A percentile compares a stretch with the other conserved stretches of the same genome.
Conservation (phyloP, 2,113 vertebrate genomes). For the Shinisaurus crocodilurus region DNA sequence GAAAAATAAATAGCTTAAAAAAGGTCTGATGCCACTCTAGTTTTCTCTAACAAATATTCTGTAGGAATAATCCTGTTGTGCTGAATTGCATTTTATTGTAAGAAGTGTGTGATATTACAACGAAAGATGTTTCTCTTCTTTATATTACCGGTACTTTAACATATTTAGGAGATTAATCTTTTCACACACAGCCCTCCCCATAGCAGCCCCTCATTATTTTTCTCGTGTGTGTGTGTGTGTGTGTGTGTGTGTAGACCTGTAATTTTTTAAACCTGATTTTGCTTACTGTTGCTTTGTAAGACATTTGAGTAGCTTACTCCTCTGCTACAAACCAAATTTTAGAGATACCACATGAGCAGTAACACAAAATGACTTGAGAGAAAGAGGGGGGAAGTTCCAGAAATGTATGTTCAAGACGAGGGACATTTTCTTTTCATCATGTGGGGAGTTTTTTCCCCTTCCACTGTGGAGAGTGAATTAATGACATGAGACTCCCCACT, state of each 20-base stretch:
- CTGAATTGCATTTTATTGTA: background rate
- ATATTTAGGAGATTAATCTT: background rate
- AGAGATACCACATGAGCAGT: background rate
- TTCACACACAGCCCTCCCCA: background rate
- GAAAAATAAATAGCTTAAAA: background rate
- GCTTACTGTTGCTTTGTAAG: background rate
- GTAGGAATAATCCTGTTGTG: background rate
- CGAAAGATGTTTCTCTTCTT: background rate
- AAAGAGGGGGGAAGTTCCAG: background rate
- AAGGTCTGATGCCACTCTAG: background rate
- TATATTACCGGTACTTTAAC: background rate
- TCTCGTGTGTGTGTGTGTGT: no score
- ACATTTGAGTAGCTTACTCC: background rate
- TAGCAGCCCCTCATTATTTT: background rate
- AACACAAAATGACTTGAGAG: background rate
- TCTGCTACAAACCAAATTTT: background rate
- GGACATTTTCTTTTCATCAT: background rate
- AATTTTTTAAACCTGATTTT: background rate
- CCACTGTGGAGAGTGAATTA: background rate
- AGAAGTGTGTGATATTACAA: background rate
- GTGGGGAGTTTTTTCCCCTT: background rate
- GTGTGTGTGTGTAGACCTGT: background rate
- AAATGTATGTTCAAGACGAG: background rate
- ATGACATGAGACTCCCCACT: background rate
- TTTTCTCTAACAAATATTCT: background rate